These are phyloP conservation scores for Sialis lutaria DNA, from an alignment of 2,888 invertebrate species.

Conservation along the genomic window DNA sequence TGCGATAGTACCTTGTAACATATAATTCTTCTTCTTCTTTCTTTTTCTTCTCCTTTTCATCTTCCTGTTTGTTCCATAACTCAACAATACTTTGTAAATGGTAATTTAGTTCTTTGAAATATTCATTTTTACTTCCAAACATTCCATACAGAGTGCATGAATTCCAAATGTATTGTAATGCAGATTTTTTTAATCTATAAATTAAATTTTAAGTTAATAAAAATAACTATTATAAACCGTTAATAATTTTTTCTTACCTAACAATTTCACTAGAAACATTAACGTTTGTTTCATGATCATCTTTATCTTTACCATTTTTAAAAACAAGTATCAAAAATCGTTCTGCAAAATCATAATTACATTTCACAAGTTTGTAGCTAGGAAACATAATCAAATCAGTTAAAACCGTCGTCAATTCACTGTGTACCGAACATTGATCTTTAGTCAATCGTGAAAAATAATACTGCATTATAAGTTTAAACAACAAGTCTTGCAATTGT, in stretches of 20 bases:
- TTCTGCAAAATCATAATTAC: background rate
- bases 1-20: conserved; percentile 13
- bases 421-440: background rate
- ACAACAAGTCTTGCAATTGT: conserved; percentile 33
- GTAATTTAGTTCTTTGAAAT: no score
- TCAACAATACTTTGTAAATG: conserved; percentile 34
- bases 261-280: no score
- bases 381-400: background rate
- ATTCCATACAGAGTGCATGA: conserved; percentile 34
- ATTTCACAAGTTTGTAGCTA: background rate
- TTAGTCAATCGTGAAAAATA: conserved; percentile 8
- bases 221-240: no score
- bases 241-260: no score
- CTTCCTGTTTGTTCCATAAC: conserved; percentile 63
- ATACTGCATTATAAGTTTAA: conserved; percentile 25
- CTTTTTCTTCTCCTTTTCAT: conserved; percentile 42
- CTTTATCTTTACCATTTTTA: no score
- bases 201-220: conserved; percentile 1
- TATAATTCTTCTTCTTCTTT: conserved; percentile 58
- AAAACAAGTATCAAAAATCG: no score
- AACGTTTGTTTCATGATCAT: no score
- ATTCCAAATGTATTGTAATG: conserved; percentile 50
- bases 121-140: conserved; percentile 13
- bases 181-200: conserved; percentile 46
- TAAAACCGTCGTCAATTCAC: background rate